Evolutionary conservation across 1,140 invertebrate species (phyloP), one percentile per base, ranked within the genome.

Genomic region (Meloidogyne hapla): DNA sequence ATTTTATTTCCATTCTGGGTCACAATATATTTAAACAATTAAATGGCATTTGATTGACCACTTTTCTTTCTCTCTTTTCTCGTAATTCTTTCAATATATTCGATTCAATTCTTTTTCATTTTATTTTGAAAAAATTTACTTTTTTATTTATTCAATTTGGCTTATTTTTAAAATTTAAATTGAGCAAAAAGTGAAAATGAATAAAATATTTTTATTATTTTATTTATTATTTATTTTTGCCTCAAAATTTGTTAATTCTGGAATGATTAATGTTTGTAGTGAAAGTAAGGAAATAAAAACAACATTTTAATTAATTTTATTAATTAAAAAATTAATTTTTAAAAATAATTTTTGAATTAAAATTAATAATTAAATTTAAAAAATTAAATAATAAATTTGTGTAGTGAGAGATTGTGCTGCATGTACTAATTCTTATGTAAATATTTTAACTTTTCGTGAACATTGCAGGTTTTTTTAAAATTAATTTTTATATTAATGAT

Each of bases 401-500:
- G 1, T 18, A 56, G 68, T 86, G 9, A 82, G 80, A 69, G 77
- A 83, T 63, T 86, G 84, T 67, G 45, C 62, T 10, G 63, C 63
- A 18, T 86, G 84, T 70, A 83, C 84, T 6, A 73, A 82, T 25
- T 86, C 84, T 1, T 86, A 87, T 75, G 68, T 86, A 70, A 77
- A 87, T 70, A 86, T 86, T 45, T 87, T 87, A 67, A 78, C 86
- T 8, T 86, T 86, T 72, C 81, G 82, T 18, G 85, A 86, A 74
- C 67, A 86, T 69, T 86, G 84, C 76, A 80, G 83, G 83, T 87
- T 38, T 45, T 45, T 4, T 38, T n/a, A n/a, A 38, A 4, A 38
- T 38, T 38, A 38, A 38, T 38, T 38, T 38, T 38, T n/a, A n/a
- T n/a, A n/a, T n/a, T n/a, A n/a, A n/a, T n/a, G n/a, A n/a, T n/a